Base-by-base conservation (phyloP, 2,113 vertebrate genomes). In the Grallaria varia region DNA sequence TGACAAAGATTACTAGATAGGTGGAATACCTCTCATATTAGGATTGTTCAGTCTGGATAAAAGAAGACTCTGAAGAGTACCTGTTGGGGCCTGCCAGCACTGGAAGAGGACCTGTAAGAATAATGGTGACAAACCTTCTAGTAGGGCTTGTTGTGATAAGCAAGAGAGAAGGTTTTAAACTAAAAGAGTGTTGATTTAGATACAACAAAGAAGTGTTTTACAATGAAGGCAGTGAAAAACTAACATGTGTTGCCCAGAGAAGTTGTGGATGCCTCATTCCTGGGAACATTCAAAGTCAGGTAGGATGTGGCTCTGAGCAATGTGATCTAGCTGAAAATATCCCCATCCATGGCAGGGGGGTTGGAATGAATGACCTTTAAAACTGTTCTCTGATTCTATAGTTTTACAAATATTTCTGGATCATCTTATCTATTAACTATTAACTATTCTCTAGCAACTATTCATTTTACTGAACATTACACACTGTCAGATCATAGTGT, bases 281-380 rank as follows among this genome's bases (percentile, higher is more conserved):
- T 22, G 25, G 42, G 19, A 45, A 47, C 19, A 35, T 59, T 59
- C 6, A 4, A 59, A 35, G 10, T 45, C 14, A 20, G 20, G 6
- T 45, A 47, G 72, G 20, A 45, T 37, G 53, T 23, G 42, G n/a
- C 14, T 47, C 20, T 45, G 19, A 58, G 12, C 25, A 30, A 30
- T 11, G 14, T 59, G 40, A 44, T 45, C 25, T 47, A 30, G 33
- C 22, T 47, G 55, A 45, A 21, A 18, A 30, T 53, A 19, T 30
- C 55, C n/a, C 23, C 9, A 10, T 8, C 4, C 12, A 62, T 28
- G 0, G 0, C 18, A 44, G 18, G 19, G 22, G 3, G 9, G 3
- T 21, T 64, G 33, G 4, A 59, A 7, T 45, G 42, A 40, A 49
- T 69, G 16, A 47, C 39, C 47, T 47, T 9, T 71, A n/a, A 47